A percentile compares a stretch with the other conserved stretches of the same genome.
phyloP scores from a whole-genome alignment of 2,113 vertebrate species.

The Dipodomys spectabilis region DNA sequence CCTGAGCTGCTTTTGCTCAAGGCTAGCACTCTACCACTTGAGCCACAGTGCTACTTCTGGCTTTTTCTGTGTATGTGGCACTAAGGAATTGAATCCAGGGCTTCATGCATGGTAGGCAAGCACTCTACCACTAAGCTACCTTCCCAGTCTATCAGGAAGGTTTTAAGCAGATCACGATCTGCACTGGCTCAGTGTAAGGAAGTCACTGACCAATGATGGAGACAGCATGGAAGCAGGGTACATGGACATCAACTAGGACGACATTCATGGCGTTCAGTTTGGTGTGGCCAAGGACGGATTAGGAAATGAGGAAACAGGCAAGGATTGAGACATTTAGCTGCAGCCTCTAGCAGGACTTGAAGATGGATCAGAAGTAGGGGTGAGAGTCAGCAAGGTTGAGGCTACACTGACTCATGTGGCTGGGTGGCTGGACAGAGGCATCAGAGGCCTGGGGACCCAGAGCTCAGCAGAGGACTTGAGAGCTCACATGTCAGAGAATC shows the following conservation, averaged over 20 bases:
- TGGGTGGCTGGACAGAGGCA: background rate
- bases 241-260: background rate
- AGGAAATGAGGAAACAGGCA: background rate
- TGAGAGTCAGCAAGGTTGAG: background rate
- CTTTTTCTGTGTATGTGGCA: too few species aligned
- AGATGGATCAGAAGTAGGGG: background rate
- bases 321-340: background rate
- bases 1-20: too few species aligned
- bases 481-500: background rate
- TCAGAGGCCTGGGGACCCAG: background rate
- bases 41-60: too few species aligned
- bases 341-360: background rate
- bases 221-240: background rate
- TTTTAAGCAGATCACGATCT: background rate
- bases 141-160: too few species aligned
- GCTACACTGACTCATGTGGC: background rate
- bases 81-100: too few species aligned
- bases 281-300: background rate
- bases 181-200: background rate
- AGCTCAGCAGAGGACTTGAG: background rate
- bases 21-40: too few species aligned
- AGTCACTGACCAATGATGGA: background rate
- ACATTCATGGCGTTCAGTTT: background rate
- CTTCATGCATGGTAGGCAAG: too few species aligned
- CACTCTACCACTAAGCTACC: too few species aligned